Percentiles rank a stretch among this genome's conserved stretches.
Evolutionary conservation across 2,888 invertebrate species (phyloP).

Genomic region (Nomada fucata): DNA sequence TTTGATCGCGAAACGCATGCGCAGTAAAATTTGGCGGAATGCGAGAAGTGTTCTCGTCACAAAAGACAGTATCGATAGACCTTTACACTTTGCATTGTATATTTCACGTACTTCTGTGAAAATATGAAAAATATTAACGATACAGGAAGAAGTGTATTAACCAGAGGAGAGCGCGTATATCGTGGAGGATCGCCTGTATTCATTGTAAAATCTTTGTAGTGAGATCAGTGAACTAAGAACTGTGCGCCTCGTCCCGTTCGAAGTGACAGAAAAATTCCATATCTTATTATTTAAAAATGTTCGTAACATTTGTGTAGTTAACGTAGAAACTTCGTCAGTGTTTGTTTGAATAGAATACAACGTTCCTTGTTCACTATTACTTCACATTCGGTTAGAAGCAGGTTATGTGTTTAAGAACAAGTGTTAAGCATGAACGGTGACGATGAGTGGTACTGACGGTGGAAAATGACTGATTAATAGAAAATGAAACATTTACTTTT

Average conservation of each 20-base stretch:
- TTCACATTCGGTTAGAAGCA: slow-evolving; percentile 1
- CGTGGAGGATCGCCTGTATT: slow-evolving; percentile 67
- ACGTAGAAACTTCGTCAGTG: not conserved
- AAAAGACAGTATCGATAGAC: not conserved
- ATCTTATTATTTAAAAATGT: slow-evolving; percentile 16
- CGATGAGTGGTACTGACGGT: not conserved
- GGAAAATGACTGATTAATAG: not conserved
- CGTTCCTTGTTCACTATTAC: not conserved
- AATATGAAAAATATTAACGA: not conserved
- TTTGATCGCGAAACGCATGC: slow-evolving; percentile 25
- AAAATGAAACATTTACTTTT: not conserved
- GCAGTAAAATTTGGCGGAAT: slow-evolving; percentile 49
- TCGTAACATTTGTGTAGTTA: slow-evolving; percentile 26
- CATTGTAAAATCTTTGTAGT: not conserved
- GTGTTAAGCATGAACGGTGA: slow-evolving; percentile 17
- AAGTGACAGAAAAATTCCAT: slow-evolving; percentile 12
- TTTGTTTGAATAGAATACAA: not conserved
- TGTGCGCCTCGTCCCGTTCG: slow-evolving; percentile 8
- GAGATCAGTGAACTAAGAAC: slow-evolving; percentile 16
- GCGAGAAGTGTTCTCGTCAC: not conserved
- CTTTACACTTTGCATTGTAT: not conserved
- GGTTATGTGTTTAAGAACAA: slow-evolving; percentile 39
- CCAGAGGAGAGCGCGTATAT: slow-evolving; percentile 82
- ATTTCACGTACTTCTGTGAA: not conserved
- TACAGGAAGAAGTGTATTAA: slow-evolving; percentile 54